Base-by-base conservation (phyloP, 2,113 vertebrate genomes). In the Dromaius novaehollandiae region DNA sequence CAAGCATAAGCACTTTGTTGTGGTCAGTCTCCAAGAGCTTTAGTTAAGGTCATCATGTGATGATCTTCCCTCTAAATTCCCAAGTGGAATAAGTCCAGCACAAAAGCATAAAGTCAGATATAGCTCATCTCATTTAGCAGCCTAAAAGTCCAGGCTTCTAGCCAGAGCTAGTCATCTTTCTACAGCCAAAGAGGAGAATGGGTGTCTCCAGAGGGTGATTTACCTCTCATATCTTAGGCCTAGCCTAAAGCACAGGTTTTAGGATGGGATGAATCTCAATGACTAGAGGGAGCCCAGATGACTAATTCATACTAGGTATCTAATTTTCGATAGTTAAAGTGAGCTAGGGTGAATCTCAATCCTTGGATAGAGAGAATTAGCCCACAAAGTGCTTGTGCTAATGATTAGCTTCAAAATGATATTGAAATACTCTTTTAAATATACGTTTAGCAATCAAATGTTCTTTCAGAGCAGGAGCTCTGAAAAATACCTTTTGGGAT, bases 391-490 rank as follows among this genome's bases (percentile, higher is more conserved):
- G n/a, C 38, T 88, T 13, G 0, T 79, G 79, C 64, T 97, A 95
- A 97, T 93, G 79, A 95, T 95, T 80, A 95, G 76, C 79, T 94
- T 95, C 89, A 95, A 95, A 95, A 96, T 60, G 4, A 95, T 96
- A 88, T 16, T 95, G 96, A 97, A 95, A 97, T 91, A 97, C 86
- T 96, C 82, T 90, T 97, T 95, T 86, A 97, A 97, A 96, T 95
- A 96, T 94, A 92, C 69, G 88, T 86, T 94, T 86, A 86, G 88
- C 94, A 97, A 96, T 97, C 89, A 93, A 95, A 84, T 95, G 32
- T 83, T 88, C 84, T 87, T 91, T 82, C 12, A 0, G 73, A 94
- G 86, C 66, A 64, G 46, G 76, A 96, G 81, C 75, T 95, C 88
- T 95, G 84, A 95, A 95, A 89, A 95, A 74, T 60, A 70, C 68